A percentile compares a stretch with the other conserved stretches of the same genome.
Evolutionary conservation across 2,797 vertebrate species (phyloP).

Genomic region (Coregonus suidteri): DNA sequence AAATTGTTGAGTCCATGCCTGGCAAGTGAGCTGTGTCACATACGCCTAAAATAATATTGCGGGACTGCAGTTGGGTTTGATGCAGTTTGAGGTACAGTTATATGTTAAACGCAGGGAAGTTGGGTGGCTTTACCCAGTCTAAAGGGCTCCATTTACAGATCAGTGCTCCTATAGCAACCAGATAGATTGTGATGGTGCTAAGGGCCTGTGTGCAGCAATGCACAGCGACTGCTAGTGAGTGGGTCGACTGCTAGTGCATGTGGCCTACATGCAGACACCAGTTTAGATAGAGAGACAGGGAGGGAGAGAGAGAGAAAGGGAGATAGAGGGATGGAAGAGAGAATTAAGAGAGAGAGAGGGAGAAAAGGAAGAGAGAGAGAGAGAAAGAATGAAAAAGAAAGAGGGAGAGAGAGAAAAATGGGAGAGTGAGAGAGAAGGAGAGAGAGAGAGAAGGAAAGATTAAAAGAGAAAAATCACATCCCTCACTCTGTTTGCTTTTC

Average conservation of each 20-base stretch:
- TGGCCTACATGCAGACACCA: background rate
- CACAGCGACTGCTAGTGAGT: background rate
- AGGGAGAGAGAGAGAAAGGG: background rate
- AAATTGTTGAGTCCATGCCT: no score
- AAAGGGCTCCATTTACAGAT: background rate
- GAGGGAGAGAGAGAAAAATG: constrained; percentile 15
- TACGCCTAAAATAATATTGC: no score
- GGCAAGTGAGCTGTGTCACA: no score
- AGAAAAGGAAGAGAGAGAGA: background rate
- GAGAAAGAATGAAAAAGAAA: constrained; percentile 1
- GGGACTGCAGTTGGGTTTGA: background rate
- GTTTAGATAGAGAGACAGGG: background rate
- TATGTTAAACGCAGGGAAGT: background rate
- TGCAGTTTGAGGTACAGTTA: background rate
- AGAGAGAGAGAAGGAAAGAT: background rate
- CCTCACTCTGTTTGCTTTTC: background rate
- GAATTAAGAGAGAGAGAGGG: background rate
- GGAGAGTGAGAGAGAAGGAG: constrained; percentile 2
- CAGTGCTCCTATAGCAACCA: background rate
- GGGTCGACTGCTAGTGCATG: background rate
- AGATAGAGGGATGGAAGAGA: background rate
- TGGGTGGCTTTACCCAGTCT: background rate
- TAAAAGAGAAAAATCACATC: constrained; percentile 3
- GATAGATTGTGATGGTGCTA: background rate
- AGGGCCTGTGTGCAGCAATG: background rate